Conservation (phyloP, 2,113 vertebrate species). For the Rhegmatorhina hoffmannsi region DNA sequence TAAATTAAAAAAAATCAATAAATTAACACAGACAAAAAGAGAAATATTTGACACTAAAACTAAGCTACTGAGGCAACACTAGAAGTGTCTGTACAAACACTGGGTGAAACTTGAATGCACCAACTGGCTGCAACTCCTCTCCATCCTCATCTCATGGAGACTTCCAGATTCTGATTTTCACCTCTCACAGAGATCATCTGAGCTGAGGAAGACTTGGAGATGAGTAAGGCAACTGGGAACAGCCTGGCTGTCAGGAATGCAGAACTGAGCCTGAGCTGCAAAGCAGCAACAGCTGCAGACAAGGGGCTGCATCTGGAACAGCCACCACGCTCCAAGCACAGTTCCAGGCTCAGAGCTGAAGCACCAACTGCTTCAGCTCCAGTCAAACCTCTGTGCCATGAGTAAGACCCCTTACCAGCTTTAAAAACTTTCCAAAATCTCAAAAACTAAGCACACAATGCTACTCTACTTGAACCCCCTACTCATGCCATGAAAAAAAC, state of each 20-base stretch:
- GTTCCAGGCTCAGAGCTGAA: background rate
- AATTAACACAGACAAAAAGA: constrained; percentile 18
- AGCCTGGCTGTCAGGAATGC: background rate
- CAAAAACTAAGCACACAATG: background rate
- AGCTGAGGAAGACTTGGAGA: constrained; percentile 23
- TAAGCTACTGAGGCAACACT: background rate
- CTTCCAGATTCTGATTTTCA: background rate
- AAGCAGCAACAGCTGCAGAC: constrained; percentile 25
- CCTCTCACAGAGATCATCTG: background rate
- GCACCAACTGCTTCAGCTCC: background rate
- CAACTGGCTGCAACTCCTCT: background rate
- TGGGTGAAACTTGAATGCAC: background rate
- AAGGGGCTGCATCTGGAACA: background rate
- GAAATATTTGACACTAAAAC: background rate
- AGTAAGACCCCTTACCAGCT: background rate
- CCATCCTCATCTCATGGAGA: background rate
- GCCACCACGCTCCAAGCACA: background rate
- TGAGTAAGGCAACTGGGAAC: constrained; percentile 20
- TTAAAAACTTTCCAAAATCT: background rate
- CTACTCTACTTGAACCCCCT: background rate
- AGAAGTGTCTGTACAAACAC: background rate
- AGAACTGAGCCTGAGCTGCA: background rate
- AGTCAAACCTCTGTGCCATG: background rate
- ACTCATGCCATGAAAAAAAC: background rate
- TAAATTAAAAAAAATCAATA: background rate